Conservation (phyloP, 2,888 invertebrate genomes). For the Drosophila meridionalis region DNA sequence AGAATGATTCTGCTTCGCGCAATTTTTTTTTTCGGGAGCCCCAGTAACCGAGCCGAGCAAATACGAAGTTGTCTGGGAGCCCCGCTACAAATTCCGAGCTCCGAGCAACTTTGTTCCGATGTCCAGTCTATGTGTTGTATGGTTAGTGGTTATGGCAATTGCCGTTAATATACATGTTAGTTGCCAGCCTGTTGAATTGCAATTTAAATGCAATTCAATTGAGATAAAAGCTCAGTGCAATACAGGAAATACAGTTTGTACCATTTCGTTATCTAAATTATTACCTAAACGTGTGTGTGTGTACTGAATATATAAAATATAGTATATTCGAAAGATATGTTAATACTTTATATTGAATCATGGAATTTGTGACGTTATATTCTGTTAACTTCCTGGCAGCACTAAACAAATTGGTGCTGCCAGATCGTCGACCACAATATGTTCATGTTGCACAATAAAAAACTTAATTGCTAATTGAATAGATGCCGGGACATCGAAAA, state of each 20-base stretch:
- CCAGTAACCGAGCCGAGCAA: too few relatives aligned
- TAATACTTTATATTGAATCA: background rate
- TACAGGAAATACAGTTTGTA: conserved; percentile 6
- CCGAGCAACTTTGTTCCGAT: too few relatives aligned
- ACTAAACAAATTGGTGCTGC: conserved; percentile 27
- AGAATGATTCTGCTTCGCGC: too few relatives aligned
- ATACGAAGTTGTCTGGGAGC: too few relatives aligned
- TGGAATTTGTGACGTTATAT: conserved; percentile 33
- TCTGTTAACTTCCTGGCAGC: conserved; percentile 30
- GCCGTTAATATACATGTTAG: conserved; percentile 7
- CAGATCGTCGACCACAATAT: conserved; percentile 16
- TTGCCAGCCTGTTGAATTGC: conserved; percentile 1
- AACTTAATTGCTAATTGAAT: conserved; percentile 36
- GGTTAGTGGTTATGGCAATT: too few relatives aligned
- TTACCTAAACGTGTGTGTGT: conserved; percentile 4
- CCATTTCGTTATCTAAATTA: conserved; percentile 23
- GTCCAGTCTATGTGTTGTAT: too few relatives aligned
- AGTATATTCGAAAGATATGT: background rate
- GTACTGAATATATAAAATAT: background rate
- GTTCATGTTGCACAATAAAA: conserved; percentile 52
- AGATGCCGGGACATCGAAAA: conserved; percentile 17
- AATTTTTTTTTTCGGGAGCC: too few relatives aligned
- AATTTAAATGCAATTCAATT: conserved; percentile 34
- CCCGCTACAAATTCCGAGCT: too few relatives aligned
- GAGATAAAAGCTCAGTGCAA: conserved; percentile 34